Conservation (phyloP, 2,113 vertebrate species). For the Catharus minimus region DNA sequence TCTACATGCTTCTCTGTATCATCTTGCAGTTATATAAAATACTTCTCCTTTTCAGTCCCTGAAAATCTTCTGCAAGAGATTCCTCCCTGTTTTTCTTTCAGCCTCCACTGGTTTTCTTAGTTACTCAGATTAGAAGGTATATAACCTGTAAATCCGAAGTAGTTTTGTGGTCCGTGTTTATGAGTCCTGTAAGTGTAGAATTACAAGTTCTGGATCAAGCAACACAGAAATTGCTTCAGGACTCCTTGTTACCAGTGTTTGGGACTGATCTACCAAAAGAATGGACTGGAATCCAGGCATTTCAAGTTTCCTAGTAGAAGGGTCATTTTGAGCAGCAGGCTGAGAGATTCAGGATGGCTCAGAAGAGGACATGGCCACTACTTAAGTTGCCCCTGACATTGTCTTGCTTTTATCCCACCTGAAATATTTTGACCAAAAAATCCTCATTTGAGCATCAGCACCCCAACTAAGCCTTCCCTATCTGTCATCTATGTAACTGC, state of each 20-base stretch:
- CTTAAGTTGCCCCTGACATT: not conserved
- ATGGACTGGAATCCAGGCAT: not conserved
- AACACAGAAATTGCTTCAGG: not conserved
- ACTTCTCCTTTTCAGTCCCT: not conserved
- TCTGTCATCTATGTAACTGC: not conserved
- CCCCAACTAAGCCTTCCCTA: not conserved
- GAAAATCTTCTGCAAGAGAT: not conserved
- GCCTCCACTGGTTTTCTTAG: not conserved
- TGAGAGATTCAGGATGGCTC: not conserved
- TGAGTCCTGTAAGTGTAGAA: not conserved
- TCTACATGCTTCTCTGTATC: not conserved
- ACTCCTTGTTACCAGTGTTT: not conserved
- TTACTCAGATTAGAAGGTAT: not conserved
- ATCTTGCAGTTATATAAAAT: not conserved
- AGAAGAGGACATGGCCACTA: not conserved
- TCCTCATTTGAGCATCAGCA: not conserved
- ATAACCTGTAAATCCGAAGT: not conserved
- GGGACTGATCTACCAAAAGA: not conserved
- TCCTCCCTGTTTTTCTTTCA: not conserved
- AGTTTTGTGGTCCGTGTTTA: not conserved
- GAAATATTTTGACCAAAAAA: not conserved
- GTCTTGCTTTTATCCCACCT: not conserved
- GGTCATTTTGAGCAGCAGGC: not conserved
- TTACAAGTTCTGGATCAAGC: not conserved
- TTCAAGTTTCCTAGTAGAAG: not conserved